phyloP scores from a whole-genome alignment of 2,113 vertebrate species.

The Sigmodon hispidus region DNA sequence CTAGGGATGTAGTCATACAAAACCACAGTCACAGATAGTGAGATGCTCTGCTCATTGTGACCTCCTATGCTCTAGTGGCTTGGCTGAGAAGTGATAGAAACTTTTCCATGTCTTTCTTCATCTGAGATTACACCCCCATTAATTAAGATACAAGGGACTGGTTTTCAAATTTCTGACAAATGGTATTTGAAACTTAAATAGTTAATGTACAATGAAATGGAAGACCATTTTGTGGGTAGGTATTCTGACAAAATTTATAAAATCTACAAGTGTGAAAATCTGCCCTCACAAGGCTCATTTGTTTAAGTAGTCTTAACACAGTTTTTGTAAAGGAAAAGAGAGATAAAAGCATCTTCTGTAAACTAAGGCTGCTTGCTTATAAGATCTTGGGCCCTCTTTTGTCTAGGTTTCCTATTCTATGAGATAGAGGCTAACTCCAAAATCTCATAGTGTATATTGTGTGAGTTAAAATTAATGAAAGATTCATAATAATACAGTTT shows the following conservation, averaged over 20 bases:
- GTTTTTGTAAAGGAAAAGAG: not conserved
- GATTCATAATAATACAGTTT: not conserved
- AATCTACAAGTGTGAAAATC: not conserved
- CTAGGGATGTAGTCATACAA: not conserved
- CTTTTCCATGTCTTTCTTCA: not conserved
- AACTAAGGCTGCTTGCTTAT: not conserved
- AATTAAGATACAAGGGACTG: not conserved
- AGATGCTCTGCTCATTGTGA: not conserved
- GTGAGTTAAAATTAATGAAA: not conserved
- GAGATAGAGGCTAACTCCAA: not conserved
- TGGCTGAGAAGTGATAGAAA: not conserved
- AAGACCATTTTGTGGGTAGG: slow-evolving; percentile 12
- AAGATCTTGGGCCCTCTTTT: not conserved
- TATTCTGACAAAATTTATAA: slow-evolving; percentile 10
- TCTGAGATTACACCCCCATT: not conserved
- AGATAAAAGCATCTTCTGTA: not conserved
- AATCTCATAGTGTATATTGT: not conserved
- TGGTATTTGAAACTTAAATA: not conserved
- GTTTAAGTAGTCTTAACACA: not conserved
- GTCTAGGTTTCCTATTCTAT: not conserved
- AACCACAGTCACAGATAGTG: not conserved
- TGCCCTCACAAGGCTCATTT: not conserved
- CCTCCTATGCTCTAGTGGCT: not conserved
- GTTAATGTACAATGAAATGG: slow-evolving; percentile 29
- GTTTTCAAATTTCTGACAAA: slow-evolving; percentile 31